Base-by-base conservation (phyloP, 2,797 vertebrate species). In the Acanthornis magna region DNA sequence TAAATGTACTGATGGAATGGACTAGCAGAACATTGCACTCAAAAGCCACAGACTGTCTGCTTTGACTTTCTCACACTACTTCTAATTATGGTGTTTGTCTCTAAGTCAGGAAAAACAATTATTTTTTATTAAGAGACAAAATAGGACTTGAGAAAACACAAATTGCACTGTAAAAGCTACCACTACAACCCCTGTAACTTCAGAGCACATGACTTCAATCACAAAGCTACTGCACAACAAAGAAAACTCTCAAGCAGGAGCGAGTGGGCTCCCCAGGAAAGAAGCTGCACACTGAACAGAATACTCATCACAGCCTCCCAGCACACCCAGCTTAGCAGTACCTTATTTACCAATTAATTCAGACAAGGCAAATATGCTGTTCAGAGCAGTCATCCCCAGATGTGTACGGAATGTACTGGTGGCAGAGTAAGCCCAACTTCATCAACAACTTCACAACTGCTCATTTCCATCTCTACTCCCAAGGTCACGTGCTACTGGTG, bases 401-500 rank as follows among this genome's bases (percentile, higher is more conserved):
- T 22, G 16, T 40, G 34, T 61, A 26, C 9, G 34, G 25, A 47
- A 68, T 16, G 66, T 34, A 23, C 22, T 29, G 16, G 32, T 29
- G 32, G 70, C 55, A 65, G 20, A 85, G 40, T 11, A 80, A 85
- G 16, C 16, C n/a, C 11, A 88, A 2, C 29, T 54, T 54, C 8
- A 85, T 27, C 38, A 70, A 13, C 8, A 65, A 54, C 36, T 80
- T 80, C 42, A 25, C 22, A 75, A 23, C 21, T 58, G 66, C 65
- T 68, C 16, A 50, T 42, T 71, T 90, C 29, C 25, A n/a, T 62
- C 43, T 38, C 82, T 73, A n/a, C 43, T 73, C 53, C 38, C 32
- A n/a, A 25, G 3, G 36, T 4, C 3, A 1, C 0, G 0, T 10
- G n/a, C 36, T 55, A 36, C 36, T 45, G 19, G 19, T 11, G 13